phyloP scores from a whole-genome alignment of 2,797 vertebrate species.

The Coregonus sp. region DNA sequence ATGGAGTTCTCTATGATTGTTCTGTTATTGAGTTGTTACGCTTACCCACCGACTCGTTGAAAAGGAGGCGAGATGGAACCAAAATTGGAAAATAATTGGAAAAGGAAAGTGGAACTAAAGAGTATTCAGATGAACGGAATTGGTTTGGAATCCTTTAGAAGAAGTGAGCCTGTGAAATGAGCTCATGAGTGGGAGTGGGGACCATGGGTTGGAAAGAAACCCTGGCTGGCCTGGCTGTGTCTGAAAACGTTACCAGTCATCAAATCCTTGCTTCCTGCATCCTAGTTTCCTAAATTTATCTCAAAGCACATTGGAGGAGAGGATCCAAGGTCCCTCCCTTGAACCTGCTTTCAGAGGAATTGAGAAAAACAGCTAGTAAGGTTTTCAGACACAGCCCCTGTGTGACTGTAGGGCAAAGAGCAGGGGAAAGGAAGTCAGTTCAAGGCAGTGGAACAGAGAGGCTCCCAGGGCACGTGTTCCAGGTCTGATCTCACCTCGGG shows the following conservation, averaged over 20 bases:
- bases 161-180: not conserved
- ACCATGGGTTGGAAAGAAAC: slow-evolving; percentile 13
- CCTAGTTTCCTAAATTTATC: not conserved
- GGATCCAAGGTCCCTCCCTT: not conserved
- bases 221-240: slow-evolving; percentile 15
- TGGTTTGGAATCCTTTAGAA: slow-evolving; percentile 48
- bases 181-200: not conserved
- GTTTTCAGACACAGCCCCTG: not conserved
- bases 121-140: slow-evolving; percentile 45
- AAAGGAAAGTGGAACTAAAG: slow-evolving; percentile 52
- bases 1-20: not conserved
- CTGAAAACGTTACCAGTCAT: not conserved
- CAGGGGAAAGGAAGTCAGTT: slow-evolving; percentile 6
- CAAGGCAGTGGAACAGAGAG: slow-evolving; percentile 28
- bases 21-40: not conserved
- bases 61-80: slow-evolving; percentile 22
- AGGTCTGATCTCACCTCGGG: slow-evolving; percentile 24
- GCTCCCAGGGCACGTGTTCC: slow-evolving; percentile 39
- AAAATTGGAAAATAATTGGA: slow-evolving; percentile 48
- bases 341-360: not conserved
- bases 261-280: not conserved
- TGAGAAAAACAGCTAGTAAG: not conserved
- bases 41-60: slow-evolving; percentile 9
- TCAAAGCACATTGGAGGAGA: not conserved
- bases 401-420: not conserved